Base-by-base conservation (phyloP, 2,797 vertebrate species). In the Acestrorhynchus altus region DNA sequence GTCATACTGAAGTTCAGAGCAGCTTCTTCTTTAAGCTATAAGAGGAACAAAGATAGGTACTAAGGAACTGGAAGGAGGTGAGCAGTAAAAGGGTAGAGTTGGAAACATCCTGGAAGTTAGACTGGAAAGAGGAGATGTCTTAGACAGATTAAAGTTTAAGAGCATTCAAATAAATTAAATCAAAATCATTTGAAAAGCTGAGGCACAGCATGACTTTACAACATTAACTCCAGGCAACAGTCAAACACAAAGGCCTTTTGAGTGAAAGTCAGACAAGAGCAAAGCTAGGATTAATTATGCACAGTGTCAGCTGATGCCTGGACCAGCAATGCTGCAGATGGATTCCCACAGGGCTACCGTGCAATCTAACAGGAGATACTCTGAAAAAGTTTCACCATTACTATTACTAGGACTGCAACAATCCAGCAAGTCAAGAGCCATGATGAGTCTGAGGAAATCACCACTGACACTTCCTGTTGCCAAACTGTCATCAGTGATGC, bases 191-290 rank as follows among this genome's bases (percentile, higher is more conserved):
- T 15, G 49, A 31, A 47, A 76, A 20, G 26, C 2, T 10, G 18
- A 76, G n/a, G 0, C 1, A 7, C 2, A 40, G 13, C 39, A 77
- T 65, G 24, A 74, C 40, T 51, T 66, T 52, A 76, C 9, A 83
- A 66, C 49, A 67, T 44, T 39, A 67, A 72, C 75, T 60, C 47
- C 44, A 1, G 46, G 66, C 22, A 68, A 64, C n/a, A 39, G 24
- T 49, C n/a, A 28, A 44, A 56, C 39, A 83, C 76, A 81, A 78
- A 72, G 40, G 20, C 61, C 22, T 16, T 66, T 44, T 28, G 24
- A 66, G 46, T 16, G 4, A 42, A 76, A 60, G 68, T 70, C 15
- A 56, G 35, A 7, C 1, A 2, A 11, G 24, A 69, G 56, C 56
- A 59, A 4, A 31, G 56, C 56, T 28, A 59, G 56, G 56, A 59